Evolutionary conservation across 2,113 vertebrate species (phyloP).

Genomic region (Speoplatyrhinus poulsoni): DNA sequence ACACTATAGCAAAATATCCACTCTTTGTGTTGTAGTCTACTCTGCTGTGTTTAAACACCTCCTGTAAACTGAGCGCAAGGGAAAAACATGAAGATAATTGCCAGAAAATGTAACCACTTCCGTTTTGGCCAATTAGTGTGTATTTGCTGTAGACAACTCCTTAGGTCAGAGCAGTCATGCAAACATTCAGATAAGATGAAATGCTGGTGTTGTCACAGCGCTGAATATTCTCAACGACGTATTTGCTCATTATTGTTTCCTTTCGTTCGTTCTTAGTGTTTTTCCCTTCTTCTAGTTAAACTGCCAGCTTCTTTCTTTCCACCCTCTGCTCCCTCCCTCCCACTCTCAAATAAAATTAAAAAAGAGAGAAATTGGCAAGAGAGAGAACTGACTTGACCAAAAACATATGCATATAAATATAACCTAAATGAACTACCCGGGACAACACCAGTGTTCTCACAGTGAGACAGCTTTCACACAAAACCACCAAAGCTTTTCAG

Average conservation of each 20-base stretch:
- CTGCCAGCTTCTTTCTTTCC: slow-evolving; percentile 37
- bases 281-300: slow-evolving; percentile 25
- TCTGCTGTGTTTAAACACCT: slow-evolving; percentile 39
- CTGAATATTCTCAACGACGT: slow-evolving; percentile 1
- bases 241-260: neutral
- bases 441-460: slow-evolving; percentile 24
- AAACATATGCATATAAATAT: slow-evolving; percentile 64
- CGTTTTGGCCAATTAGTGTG: slow-evolving; percentile 32
- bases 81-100: slow-evolving; percentile 36
- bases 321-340: slow-evolving; percentile 15
- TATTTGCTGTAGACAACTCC: slow-evolving; percentile 26
- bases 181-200: slow-evolving; percentile 10
- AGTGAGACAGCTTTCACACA: neutral
- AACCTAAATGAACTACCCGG: slow-evolving; percentile 21
- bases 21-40: slow-evolving; percentile 24
- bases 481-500: neutral
- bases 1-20: slow-evolving; percentile 45
- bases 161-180: slow-evolving; percentile 7
- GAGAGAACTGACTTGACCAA: slow-evolving; percentile 57
- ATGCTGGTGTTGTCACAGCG: neutral
- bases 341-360: slow-evolving; percentile 39
- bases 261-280: neutral
- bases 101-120: slow-evolving; percentile 49
- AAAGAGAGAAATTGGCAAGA: slow-evolving; percentile 60
- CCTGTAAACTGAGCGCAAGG: slow-evolving; percentile 9